A percentile compares a stretch with the other conserved stretches of the same genome.
Conservation (phyloP, 1,140 invertebrate species). For the Zaprionus camerounensis region DNA sequence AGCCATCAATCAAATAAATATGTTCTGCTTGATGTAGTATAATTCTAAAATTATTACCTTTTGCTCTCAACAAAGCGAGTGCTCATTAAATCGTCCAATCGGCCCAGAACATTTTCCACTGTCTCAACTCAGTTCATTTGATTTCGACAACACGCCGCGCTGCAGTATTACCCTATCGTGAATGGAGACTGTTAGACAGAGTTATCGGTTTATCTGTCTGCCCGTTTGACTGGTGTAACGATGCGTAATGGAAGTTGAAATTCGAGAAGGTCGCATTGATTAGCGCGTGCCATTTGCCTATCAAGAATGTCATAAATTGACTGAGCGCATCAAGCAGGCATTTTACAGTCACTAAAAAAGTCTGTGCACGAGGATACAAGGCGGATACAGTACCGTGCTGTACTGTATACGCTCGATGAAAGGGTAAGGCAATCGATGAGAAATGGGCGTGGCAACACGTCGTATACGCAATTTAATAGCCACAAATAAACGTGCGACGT, state of each 20-base stretch:
- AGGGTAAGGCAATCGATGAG: slow-evolving; percentile 48
- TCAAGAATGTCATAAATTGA: slow-evolving; percentile 75
- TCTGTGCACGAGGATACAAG: slow-evolving; percentile 10
- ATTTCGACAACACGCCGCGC: slow-evolving; percentile 58
- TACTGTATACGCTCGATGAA: slow-evolving; percentile 10
- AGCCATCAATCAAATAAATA: slow-evolving; percentile 32
- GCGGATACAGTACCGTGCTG: too few relatives aligned
- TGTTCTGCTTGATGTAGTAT: slow-evolving; percentile 18
- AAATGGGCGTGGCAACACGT: slow-evolving; percentile 47
- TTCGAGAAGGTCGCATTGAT: slow-evolving; percentile 62
- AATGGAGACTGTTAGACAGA: slow-evolving; percentile 61
- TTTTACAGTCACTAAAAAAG: slow-evolving; percentile 69
- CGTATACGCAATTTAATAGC: slow-evolving; percentile 75
- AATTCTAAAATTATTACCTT: slow-evolving; percentile 50
- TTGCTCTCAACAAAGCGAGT: slow-evolving; percentile 61
- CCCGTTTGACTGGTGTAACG: slow-evolving; percentile 40
- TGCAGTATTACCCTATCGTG: slow-evolving; percentile 57
- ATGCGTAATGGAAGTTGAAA: slow-evolving; percentile 66
- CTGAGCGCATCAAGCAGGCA: slow-evolving; percentile 46
- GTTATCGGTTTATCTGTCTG: neutral
- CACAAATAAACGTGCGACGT: slow-evolving; percentile 43
- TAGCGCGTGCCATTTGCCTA: slow-evolving; percentile 78
- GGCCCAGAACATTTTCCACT: slow-evolving; percentile 42
- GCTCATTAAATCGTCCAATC: slow-evolving; percentile 41
- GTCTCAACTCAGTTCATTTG: slow-evolving; percentile 65